Evolutionary conservation across 2,888 invertebrate species (phyloP), one percentile per base, ranked within the genome.

Genomic region (Diogma glabrata): DNA sequence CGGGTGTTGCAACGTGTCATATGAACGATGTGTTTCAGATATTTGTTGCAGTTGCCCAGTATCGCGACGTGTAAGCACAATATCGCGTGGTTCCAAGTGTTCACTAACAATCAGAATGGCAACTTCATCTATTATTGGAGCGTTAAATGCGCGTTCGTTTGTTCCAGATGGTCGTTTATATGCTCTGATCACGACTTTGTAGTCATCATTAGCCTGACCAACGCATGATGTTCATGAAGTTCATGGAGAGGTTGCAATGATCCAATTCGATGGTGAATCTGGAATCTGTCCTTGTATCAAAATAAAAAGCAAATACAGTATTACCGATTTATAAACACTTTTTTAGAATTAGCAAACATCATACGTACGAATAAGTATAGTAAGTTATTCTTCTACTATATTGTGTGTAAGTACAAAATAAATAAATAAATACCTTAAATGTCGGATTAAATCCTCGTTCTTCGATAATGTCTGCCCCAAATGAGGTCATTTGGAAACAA

Each of bases 1-100:
- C 17, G 59, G 59, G 57, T 72, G 70, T 55, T 65, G 62, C 46
- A 69, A 57, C 20, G 67, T 60, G 52, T 70, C 64, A 53, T 61
- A 65, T 49, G 60, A 59, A 22, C 61, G 58, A 51, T 64, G 63
- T n/a, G 59, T 63, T 55, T 64, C 61, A 23, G 26, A 45, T 22
- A 62, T 54, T 43, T 49, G 53, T 50, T 60, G 58, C 36, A 63
- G 53, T 49, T 55, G 50, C 20, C 26, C 47, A 56, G 36, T 52
- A 55, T n/a, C n/a, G n/a, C n/a, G n/a, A n/a, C n/a, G n/a, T n/a
- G n/a, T n/a, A n/a, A n/a, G n/a, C n/a, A 61, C 57, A 3, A 3
- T 33, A 4, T 33, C 33, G 4, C 33, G 3, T 16, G 4, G n/a
- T 33, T 33, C 4, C 33, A 3, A 6, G 9, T 33, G n/a, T n/a